Evolutionary conservation across 2,888 invertebrate genomes (phyloP).

Genomic region (Abrostola triplasia): DNA sequence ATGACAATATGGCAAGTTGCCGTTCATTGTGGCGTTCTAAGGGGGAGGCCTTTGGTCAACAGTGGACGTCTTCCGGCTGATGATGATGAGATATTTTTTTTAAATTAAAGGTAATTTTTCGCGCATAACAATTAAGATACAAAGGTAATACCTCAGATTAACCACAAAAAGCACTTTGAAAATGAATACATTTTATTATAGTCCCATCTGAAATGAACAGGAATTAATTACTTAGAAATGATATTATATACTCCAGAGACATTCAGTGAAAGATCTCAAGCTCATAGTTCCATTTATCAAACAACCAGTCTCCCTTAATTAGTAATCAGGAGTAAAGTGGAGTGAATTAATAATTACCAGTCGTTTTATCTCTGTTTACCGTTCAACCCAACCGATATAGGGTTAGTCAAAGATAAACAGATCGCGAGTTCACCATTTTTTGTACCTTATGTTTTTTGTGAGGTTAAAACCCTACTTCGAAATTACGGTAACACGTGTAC

Average conservation of each 20-base stretch:
- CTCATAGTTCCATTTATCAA: conserved; percentile 54
- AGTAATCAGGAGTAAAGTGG: conserved; percentile 42
- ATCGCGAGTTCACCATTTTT: neutral
- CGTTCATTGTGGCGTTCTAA: too few relatives aligned
- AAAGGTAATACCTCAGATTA: neutral
- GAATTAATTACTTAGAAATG: conserved; percentile 62
- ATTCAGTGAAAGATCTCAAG: conserved; percentile 51
- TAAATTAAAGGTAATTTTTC: too few relatives aligned
- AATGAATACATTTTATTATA: conserved; percentile 31
- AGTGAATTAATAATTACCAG: conserved; percentile 21
- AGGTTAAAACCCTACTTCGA: neutral
- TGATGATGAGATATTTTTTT: too few relatives aligned
- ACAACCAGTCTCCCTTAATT: conserved; percentile 45
- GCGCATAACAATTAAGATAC: neutral
- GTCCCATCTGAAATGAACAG: conserved; percentile 43
- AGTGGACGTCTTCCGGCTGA: too few relatives aligned
- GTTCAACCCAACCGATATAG: neutral
- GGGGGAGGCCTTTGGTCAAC: too few relatives aligned
- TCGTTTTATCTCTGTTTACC: neutral
- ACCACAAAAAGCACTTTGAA: conserved; percentile 12
- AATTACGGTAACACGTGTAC: neutral
- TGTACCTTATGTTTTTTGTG: neutral
- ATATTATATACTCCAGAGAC: conserved; percentile 54
- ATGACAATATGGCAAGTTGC: too few relatives aligned
- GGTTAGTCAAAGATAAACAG: neutral